These are phyloP conservation scores for Cerceris rybyensis DNA, from an alignment of 2,888 invertebrate genomes.

Conservation along the genomic window DNA sequence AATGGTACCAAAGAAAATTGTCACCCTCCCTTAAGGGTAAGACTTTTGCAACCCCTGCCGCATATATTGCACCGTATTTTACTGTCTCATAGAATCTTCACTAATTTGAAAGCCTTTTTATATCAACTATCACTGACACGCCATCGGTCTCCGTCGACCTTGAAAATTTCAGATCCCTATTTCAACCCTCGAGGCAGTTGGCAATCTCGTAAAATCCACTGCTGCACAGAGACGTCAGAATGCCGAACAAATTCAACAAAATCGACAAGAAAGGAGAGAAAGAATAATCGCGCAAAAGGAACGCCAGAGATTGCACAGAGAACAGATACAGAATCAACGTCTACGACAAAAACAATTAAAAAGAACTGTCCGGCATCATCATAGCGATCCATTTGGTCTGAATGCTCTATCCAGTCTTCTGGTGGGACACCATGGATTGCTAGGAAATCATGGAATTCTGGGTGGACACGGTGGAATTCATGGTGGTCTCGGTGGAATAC, in stretches of 20 bases:
- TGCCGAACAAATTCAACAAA: conserved; percentile 48
- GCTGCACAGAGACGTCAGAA: conserved; percentile 57
- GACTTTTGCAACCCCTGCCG: too few relatives aligned
- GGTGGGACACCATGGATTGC: conserved; percentile 54
- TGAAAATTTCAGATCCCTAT: conserved; percentile 71
- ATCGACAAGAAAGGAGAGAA: conserved; percentile 60
- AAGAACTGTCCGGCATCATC: conserved; percentile 43
- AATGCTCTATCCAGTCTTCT: conserved; percentile 63
- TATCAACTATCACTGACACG: neutral
- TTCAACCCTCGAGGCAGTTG: conserved; percentile 75
- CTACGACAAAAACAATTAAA: conserved; percentile 58
- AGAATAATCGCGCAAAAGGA: conserved; percentile 45
- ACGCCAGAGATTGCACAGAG: conserved; percentile 38
- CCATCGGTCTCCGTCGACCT: neutral
- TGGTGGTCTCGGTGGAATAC: conserved; percentile 26
- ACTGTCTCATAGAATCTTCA: too few relatives aligned
- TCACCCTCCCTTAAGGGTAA: too few relatives aligned
- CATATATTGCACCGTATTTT: too few relatives aligned
- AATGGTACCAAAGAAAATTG: too few relatives aligned
- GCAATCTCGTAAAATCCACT: conserved; percentile 70
- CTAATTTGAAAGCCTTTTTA: neutral
- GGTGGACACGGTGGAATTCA: conserved; percentile 23
- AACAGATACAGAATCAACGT: conserved; percentile 59
- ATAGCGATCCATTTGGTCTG: conserved; percentile 67
- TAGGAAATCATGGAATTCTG: conserved; percentile 19